Evolutionary conservation across 2,888 invertebrate genomes (phyloP).

Genomic region (Parochlus steinenii): DNA sequence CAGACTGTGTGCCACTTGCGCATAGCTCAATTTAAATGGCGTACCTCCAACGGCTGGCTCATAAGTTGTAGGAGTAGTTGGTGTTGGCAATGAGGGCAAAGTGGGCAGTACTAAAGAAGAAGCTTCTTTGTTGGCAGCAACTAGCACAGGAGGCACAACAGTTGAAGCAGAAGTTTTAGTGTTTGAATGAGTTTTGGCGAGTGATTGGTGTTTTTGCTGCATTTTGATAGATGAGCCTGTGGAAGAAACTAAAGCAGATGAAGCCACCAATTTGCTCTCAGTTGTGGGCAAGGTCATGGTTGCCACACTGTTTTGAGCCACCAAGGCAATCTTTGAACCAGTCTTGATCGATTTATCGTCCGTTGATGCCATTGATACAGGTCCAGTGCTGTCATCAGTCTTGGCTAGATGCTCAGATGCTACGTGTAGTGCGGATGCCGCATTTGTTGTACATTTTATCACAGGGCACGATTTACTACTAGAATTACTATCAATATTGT

Average conservation of each 20-base stretch:
- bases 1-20: conserved; percentile 40
- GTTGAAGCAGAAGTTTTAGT: conserved; percentile 11
- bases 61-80: conserved; percentile 13
- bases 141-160: conserved; percentile 18
- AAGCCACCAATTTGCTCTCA: conserved; percentile 14
- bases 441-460: conserved; percentile 30
- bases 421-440: background rate
- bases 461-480: conserved; percentile 23
- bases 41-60: conserved; percentile 12
- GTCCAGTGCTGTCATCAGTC: conserved; percentile 17
- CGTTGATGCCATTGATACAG: conserved; percentile 25
- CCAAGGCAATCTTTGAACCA: conserved; percentile 20
- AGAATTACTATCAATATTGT: too few species aligned
- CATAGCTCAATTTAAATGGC: conserved; percentile 38
- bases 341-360: conserved; percentile 57
- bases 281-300: conserved; percentile 12
- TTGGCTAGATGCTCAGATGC: background rate
- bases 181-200: conserved; percentile 2
- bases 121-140: conserved; percentile 12
- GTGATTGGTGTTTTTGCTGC: background rate
- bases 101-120: conserved; percentile 15
- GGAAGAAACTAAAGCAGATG: conserved; percentile 13
- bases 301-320: conserved; percentile 5
- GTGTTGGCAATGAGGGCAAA: conserved; percentile 20
- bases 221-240: background rate